Evolutionary conservation across 2,113 vertebrate genomes (phyloP), one percentile per base, ranked within the genome.

Genomic region (Alexandromys fortis): DNA sequence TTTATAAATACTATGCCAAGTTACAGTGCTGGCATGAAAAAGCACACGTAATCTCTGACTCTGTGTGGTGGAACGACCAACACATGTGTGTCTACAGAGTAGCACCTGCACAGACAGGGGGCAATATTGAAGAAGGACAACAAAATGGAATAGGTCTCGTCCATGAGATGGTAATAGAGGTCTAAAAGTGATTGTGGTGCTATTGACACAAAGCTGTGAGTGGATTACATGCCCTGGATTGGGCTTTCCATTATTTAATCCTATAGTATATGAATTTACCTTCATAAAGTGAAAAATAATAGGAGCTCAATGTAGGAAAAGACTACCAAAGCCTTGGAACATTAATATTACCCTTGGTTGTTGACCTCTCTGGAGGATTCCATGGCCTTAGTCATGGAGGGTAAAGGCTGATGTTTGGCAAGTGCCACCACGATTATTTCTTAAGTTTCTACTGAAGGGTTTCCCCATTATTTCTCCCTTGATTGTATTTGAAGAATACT

Each of bases 401-500:
- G 0, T 28, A 7, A 28, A 30, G 21, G 58, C 7, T 90, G 30
- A 87, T 58, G 89, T 6, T 52, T 47, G n/a, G 33, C 42, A 61
- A 30, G 21, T 90, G 7, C 68, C 22, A 49, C 47, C 22, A 11
- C 49, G 73, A 8, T 5, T 30, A 38, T 90, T 93, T 92, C 45
- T 85, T 45, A 47, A 49, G 1, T 76, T 87, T 77, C 73, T 72
- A 52, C 8, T 58, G 7, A 90, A 70, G 33, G 45, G 75, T 91
- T n/a, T 17, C 79, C 49, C 52, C 92, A 38, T 13, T 45, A 90
- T 65, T 79, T 76, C 11, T 91, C 35, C 58, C 67, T 35, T 90
- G 52, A 89, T 86, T 21, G 85, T 89, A 78, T 19, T 33, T 88
- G 12, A 21, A 88, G 58, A 90, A 63, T 88, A 81, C 70, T 86